Evolutionary conservation across 2,113 vertebrate genomes (phyloP), one percentile per base, ranked within the genome.

Genomic region (Halichoerus grypus): DNA sequence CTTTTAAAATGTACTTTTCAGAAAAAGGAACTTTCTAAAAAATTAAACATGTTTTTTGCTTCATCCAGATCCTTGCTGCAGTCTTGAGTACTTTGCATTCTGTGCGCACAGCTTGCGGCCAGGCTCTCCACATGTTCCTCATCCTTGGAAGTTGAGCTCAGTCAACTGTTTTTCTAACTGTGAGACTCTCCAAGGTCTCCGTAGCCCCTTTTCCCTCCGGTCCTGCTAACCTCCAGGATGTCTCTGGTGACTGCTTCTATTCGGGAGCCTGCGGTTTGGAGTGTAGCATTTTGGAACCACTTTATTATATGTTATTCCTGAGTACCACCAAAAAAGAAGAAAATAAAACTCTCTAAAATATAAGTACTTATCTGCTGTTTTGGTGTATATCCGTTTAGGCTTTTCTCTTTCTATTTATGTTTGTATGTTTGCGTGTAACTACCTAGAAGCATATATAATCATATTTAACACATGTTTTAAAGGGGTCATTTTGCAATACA

Each of bases 171-270:
- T 15, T 33, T 19, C 31, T 74, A 22, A 36, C 67, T 42, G 1
- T 4, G 53, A 93, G 51, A 3, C 82, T 77, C 31, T 31, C 31
- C 0, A 2, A 55, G 63, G 81, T 11, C 57, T 10, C 7, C 1
- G 49, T 10, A 81, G 14, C 31, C 15, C 31, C 28, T 7, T 26
- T 39, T 31, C 55, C 71, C n/a, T 22, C 5, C 6, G 0, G 24
- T 31, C 61, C 53, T 19, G 4, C 82, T 31, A 13, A 51, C 80
- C 71, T 51, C 71, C n/a, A 7, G 19, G 51, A 3, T 42, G 21
- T 31, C n/a, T 26, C 22, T 0, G 0, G 36, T 49, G 0, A 0
- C 8, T 3, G 4, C 31, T 39, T 42, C 84, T 57, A 0, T 49
- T 33, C 19, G 82, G 63, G 33, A n/a, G 63, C n/a, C 51, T 86